Evolutionary conservation across 2,797 vertebrate genomes (phyloP).

Genomic region (Hipposideros larvatus): DNA sequence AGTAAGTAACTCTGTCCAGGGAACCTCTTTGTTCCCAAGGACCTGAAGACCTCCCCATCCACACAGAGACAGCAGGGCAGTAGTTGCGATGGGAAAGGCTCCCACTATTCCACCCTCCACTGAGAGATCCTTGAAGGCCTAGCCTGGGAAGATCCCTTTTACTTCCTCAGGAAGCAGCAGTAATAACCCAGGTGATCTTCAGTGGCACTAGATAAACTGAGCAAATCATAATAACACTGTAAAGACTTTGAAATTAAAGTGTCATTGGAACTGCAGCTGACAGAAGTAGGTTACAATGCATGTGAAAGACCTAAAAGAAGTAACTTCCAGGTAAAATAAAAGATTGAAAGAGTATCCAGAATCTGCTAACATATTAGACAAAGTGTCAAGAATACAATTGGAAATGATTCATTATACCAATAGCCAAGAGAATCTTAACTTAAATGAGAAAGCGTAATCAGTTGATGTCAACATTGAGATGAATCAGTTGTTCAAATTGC

Average conservation of each 20-base stretch:
- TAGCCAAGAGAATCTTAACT: neutral
- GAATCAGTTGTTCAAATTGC: neutral
- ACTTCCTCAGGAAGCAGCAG: neutral
- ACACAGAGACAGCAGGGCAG: neutral
- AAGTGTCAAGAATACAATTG: neutral
- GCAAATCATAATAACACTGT: neutral
- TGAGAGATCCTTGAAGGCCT: neutral
- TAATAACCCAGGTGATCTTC: neutral
- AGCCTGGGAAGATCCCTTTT: neutral
- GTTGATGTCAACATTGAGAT: neutral
- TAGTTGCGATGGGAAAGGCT: neutral
- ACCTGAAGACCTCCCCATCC: neutral
- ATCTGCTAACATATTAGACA: neutral
- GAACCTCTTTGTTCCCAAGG: neutral
- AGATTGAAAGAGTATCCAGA: neutral
- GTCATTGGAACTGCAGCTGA: neutral
- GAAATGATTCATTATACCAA: neutral
- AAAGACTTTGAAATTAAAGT: neutral
- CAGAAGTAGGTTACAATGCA: neutral
- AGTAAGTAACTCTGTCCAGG: neutral
- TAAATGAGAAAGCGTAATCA: neutral
- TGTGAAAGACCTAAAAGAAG: neutral
- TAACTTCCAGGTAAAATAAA: neutral
- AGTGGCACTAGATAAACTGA: neutral
- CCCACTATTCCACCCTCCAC: fast-evolving